Conservation (phyloP, 2,888 invertebrate species). For the Imbricaverruca yamaguchii region DNA sequence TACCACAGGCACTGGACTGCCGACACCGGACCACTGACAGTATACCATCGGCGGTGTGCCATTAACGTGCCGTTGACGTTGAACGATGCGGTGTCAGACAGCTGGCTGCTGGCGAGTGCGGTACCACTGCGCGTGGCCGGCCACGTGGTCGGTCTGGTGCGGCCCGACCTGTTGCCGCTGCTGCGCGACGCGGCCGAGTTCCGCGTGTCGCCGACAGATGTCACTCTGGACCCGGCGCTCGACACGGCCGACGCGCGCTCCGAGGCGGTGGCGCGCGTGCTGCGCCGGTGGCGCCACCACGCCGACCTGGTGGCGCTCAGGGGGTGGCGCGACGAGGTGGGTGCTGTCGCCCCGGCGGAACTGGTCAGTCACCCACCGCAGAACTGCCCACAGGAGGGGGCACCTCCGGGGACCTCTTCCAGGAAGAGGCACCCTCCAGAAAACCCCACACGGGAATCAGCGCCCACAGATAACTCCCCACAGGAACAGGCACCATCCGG, state of each 20-base stretch:
- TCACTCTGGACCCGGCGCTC: slow-evolving; percentile 25
- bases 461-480: too few relatives aligned
- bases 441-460: too few relatives aligned
- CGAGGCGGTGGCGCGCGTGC: slow-evolving; percentile 57
- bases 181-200: neutral
- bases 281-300: slow-evolving; percentile 64
- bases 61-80: too few relatives aligned
- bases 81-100: neutral
- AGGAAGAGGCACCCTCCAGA: too few relatives aligned
- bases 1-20: too few relatives aligned
- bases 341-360: too few relatives aligned
- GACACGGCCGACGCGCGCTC: slow-evolving; percentile 28
- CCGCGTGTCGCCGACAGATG: neutral
- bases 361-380: too few relatives aligned
- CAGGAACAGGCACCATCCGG: too few relatives aligned
- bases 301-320: slow-evolving; percentile 70
- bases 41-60: too few relatives aligned
- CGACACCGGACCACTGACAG: too few relatives aligned
- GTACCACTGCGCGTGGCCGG: slow-evolving; percentile 12
- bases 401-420: too few relatives aligned
- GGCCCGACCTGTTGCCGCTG: slow-evolving; percentile 11
- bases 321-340: slow-evolving; percentile 89
- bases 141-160: slow-evolving; percentile 8
- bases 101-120: neutral
- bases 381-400: too few relatives aligned